Evolutionary conservation across 2,797 vertebrate species (phyloP).

Genomic region (Lycodopsis pacificus): DNA sequence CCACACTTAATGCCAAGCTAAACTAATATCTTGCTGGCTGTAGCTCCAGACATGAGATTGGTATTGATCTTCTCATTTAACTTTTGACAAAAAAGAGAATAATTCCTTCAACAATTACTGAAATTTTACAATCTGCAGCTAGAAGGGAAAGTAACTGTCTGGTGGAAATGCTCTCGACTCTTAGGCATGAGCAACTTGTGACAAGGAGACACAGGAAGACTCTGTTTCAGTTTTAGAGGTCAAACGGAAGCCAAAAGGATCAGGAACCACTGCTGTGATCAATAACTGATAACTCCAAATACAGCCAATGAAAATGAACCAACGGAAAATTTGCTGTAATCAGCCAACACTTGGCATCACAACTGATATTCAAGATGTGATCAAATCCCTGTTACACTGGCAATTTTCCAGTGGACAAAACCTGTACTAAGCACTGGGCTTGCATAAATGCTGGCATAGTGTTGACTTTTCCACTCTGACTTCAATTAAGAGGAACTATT

Average conservation of each 20-base stretch:
- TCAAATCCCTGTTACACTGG: neutral
- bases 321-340: neutral
- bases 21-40: neutral
- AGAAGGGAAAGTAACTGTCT: neutral
- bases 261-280: neutral
- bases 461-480: conserved; percentile 16
- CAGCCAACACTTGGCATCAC: conserved; percentile 19
- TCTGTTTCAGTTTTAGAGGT: neutral
- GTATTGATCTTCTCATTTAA: neutral
- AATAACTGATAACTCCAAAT: neutral
- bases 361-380: conserved; percentile 1
- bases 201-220: neutral
- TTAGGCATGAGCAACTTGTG: neutral
- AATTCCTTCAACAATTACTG: neutral
- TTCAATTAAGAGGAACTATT: conserved; percentile 7
- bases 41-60: neutral
- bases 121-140: neutral
- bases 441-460: neutral
- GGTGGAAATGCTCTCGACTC: neutral
- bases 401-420: conserved; percentile 20
- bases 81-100: neutral
- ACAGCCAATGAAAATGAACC: neutral
- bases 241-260: neutral
- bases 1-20: conserved; percentile 4
- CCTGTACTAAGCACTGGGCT: neutral